Base-by-base conservation (phyloP, 2,113 vertebrate genomes). In the Narcine bancroftii region DNA sequence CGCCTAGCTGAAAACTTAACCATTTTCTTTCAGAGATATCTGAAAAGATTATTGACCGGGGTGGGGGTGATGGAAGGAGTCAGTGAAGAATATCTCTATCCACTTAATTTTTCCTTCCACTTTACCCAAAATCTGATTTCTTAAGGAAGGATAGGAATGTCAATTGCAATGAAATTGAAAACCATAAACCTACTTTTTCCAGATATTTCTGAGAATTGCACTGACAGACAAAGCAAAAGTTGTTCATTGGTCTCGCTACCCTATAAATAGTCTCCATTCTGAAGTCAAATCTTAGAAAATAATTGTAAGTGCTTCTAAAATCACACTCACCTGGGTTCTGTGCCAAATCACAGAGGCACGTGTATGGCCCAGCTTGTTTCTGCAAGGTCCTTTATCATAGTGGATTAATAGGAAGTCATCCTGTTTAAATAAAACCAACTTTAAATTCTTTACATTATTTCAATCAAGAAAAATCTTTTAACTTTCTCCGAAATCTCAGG, bases 261-360 rank as follows among this genome's bases (percentile, higher is more conserved):
- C 26, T 36, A n/a, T 36, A 87, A 63, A 10, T 11, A 21, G 50
- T 21, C 33, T 60, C 81, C 17, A 36, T 36, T 87, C 36, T 53
- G 13, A 69, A 26, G 24, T 42, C 76, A 79, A 45, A 42, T 24
- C 42, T 10, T 79, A 21, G 60, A 65, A n/a, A 15, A 45, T 21
- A 39, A 11, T 47, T 71, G 39, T 17, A 29, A 26, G 26, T 29
- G 39, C 9, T n/a, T n/a, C n/a, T 65, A 66, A 71, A 9, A 47
- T 45, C 65, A 10, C 45, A 92, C 95, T 95, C 94, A 99, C 99
- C 97, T 99, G 99, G 71, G 99, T 99, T 96, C 99, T 97, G 95
- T 99, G 99, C 99, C 99, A 99, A 96, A 99, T 99, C 93, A 99
- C 99, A 0, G 99, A 99, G 0, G 99, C 99, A 94, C 99, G 97